These are phyloP conservation scores for Venusia cambrica DNA, from an alignment of 2,888 invertebrate species.

Conservation along the genomic window DNA sequence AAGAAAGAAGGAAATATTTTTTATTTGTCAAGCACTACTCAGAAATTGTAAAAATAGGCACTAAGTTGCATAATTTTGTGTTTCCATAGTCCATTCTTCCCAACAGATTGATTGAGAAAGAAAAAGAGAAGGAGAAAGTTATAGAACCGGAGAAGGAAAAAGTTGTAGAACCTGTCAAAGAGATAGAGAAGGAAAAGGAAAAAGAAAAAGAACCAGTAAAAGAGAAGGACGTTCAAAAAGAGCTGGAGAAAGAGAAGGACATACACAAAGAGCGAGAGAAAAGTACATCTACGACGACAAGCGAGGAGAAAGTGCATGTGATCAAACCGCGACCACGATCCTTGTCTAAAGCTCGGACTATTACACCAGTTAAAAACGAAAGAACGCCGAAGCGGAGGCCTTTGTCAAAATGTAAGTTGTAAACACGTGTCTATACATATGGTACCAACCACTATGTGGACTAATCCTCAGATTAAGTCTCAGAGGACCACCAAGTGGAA, in stretches of 20 bases:
- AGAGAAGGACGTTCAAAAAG: too few species aligned
- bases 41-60: too few species aligned
- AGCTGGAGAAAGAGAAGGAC: constrained; percentile 41
- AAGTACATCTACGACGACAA: constrained; percentile 46
- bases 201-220: constrained; percentile 48
- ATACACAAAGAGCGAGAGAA: constrained; percentile 50
- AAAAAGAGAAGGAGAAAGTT: constrained; percentile 40
- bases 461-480: too few species aligned
- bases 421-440: too few species aligned
- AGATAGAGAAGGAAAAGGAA: constrained; percentile 41
- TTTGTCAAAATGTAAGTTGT: constrained; percentile 56
- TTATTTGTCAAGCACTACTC: too few species aligned
- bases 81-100: too few species aligned
- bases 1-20: too few species aligned
- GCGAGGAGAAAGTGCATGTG: constrained; percentile 55
- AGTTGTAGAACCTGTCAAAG: constrained; percentile 37
- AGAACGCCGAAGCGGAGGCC: constrained; percentile 60
- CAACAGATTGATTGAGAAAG: too few species aligned
- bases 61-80: too few species aligned
- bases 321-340: constrained; percentile 62
- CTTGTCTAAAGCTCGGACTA: constrained; percentile 60
- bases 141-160: constrained; percentile 39
- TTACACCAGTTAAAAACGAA: constrained; percentile 52
- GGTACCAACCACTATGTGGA: too few species aligned
- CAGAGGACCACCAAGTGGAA: too few species aligned